phyloP scores from a whole-genome alignment of 2,888 invertebrate species.

The Drosophila vallismaia region DNA sequence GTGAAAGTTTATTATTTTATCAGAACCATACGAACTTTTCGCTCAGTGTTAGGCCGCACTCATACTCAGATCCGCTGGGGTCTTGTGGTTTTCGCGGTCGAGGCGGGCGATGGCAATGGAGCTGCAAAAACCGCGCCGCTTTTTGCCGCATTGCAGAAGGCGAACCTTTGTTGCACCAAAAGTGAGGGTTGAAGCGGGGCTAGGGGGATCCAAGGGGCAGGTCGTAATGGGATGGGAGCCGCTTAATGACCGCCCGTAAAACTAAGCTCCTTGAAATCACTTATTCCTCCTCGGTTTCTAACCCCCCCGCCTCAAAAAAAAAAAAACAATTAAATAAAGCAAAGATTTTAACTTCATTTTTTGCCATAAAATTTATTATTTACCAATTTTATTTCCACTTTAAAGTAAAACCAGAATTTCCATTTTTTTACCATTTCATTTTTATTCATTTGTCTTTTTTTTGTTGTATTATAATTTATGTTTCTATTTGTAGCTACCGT shows the following conservation, averaged over 20 bases:
- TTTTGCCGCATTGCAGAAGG: constrained; percentile 74
- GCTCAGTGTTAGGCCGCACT: constrained; percentile 23
- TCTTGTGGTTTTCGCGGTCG: constrained; percentile 41
- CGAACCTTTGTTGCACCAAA: constrained; percentile 65
- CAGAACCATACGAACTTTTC: too few species aligned
- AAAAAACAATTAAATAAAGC: background rate
- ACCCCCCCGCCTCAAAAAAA: background rate
- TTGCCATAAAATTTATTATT: too few species aligned
- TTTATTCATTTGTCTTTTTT: constrained; percentile 16
- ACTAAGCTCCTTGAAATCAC: constrained; percentile 26
- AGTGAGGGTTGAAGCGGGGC: constrained; percentile 1
- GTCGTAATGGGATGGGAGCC: constrained; percentile 31
- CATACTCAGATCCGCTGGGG: constrained; percentile 20
- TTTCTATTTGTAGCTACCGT: constrained; percentile 11
- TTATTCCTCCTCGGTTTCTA: background rate
- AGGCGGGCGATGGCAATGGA: constrained; percentile 50
- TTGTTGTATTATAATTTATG: background rate
- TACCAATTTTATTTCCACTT: too few species aligned
- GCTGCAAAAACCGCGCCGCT: constrained; percentile 69
- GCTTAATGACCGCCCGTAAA: constrained; percentile 68
- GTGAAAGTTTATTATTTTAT: too few species aligned
- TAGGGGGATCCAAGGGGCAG: too few species aligned
- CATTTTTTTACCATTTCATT: constrained; percentile 34
- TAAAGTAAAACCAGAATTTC: too few species aligned
- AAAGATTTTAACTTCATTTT: too few species aligned